phyloP scores from a whole-genome alignment of 2,888 invertebrate genomes.

The Nipponacmea schrenckii region DNA sequence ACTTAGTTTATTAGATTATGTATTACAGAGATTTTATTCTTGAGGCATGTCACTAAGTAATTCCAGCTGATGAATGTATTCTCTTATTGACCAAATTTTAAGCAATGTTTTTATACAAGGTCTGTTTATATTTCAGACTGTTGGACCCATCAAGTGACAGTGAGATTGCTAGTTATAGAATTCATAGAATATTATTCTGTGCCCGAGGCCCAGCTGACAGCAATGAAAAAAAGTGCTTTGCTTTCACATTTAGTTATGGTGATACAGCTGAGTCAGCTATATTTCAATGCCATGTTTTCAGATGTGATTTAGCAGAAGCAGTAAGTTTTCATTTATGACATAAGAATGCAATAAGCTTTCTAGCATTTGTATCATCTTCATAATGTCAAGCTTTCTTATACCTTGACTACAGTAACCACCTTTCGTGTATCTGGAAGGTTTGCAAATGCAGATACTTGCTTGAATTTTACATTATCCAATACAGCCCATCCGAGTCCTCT shows the following conservation, averaged over 20 bases:
- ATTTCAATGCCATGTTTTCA: conserved; percentile 97
- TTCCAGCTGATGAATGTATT: too few relatives aligned
- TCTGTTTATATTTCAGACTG: conserved; percentile 63
- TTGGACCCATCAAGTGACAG: conserved; percentile 83
- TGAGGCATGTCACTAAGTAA: too few relatives aligned
- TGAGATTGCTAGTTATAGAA: conserved; percentile 88
- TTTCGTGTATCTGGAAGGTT: too few relatives aligned
- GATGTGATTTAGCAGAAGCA: conserved; percentile 93
- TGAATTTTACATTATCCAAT: too few relatives aligned
- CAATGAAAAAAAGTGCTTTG: conserved; percentile 92
- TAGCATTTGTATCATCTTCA: neutral
- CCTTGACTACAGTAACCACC: too few relatives aligned
- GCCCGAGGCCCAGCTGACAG: conserved; percentile 85
- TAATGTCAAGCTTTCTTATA: neutral
- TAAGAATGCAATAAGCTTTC: neutral
- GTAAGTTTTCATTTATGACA: conserved; percentile 72
- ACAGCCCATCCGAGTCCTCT: too few relatives aligned
- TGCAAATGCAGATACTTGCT: too few relatives aligned
- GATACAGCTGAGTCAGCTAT: conserved; percentile 87
- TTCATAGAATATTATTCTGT: conserved; percentile 93
- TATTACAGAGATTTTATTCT: too few relatives aligned
- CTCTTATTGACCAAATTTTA: too few relatives aligned
- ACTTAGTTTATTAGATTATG: too few relatives aligned
- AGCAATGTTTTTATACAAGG: too few relatives aligned
- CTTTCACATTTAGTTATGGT: conserved; percentile 96